Evolutionary conservation across 2,113 vertebrate species (phyloP).

Genomic region (Entosphenus tridentatus): DNA sequence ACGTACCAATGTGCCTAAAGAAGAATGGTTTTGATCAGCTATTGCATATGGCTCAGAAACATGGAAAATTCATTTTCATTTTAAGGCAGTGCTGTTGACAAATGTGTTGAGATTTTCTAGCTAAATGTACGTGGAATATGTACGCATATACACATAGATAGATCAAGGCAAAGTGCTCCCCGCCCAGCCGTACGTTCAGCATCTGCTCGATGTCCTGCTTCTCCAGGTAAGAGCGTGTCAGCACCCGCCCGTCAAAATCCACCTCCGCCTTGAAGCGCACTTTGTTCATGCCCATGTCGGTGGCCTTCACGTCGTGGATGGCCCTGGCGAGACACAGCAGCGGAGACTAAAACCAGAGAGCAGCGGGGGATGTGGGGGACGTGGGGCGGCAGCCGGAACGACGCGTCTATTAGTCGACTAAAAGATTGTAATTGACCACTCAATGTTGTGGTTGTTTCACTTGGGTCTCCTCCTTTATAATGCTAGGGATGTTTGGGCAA

Average conservation of each 20-base stretch:
- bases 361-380: not conserved
- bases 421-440: no score
- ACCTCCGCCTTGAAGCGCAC: conserved; percentile 98
- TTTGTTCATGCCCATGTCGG: conserved; percentile 83
- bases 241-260: conserved; percentile 87
- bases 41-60: no score
- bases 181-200: conserved; percentile 38
- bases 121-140: not conserved
- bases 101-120: not conserved
- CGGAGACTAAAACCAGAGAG: no score
- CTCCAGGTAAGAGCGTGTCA: conserved; percentile 87
- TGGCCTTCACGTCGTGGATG: conserved; percentile 95
- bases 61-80: no score
- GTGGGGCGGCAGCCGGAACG: no score
- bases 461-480: no score
- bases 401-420: no score
- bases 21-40: no score
- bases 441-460: no score
- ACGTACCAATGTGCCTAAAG: no score
- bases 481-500: no score
- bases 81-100: no score
- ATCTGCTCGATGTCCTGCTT: conserved; percentile 95
- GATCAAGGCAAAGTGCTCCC: not conserved
- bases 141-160: not conserved
- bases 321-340: conserved; percentile 27